Conservation (phyloP, 2,113 vertebrate genomes). For the Pluvianellus socialis region DNA sequence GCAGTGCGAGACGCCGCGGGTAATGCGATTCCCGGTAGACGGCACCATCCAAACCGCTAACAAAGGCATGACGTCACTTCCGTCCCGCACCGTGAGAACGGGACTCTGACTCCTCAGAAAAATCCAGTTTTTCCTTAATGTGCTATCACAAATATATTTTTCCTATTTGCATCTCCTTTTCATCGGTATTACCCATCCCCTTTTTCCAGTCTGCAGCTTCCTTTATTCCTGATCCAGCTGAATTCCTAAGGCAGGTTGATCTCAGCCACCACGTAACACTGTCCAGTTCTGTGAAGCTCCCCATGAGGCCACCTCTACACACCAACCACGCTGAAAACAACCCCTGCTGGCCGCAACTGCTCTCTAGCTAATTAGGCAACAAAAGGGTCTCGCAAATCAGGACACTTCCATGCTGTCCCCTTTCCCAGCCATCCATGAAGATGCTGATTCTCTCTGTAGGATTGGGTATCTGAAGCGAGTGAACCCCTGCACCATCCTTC, state of each 20-base stretch:
- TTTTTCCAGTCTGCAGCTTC: not conserved
- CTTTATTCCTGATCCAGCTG: not conserved
- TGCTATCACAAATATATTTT: not conserved
- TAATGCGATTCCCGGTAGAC: not conserved
- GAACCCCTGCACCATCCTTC: not conserved
- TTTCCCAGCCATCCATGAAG: not conserved
- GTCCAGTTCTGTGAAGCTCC: not conserved
- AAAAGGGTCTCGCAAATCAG: not conserved
- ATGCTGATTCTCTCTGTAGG: no score
- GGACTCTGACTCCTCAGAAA: not conserved
- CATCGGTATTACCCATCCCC: not conserved
- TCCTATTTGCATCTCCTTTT: not conserved
- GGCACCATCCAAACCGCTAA: not conserved
- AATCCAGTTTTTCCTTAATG: not conserved
- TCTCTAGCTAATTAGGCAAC: not conserved
- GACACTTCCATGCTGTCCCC: not conserved
- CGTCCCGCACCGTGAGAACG: accelerated
- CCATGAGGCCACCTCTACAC: accelerated
- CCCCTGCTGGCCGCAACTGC: not conserved
- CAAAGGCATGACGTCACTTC: accelerated
- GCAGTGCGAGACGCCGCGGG: accelerated
- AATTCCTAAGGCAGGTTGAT: not conserved
- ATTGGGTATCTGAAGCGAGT: accelerated
- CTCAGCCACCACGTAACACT: accelerated
- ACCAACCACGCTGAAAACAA: accelerated